These are phyloP conservation scores for Rhodeus uyekii DNA, from an alignment of 2,797 vertebrate genomes.

Conservation along the genomic window DNA sequence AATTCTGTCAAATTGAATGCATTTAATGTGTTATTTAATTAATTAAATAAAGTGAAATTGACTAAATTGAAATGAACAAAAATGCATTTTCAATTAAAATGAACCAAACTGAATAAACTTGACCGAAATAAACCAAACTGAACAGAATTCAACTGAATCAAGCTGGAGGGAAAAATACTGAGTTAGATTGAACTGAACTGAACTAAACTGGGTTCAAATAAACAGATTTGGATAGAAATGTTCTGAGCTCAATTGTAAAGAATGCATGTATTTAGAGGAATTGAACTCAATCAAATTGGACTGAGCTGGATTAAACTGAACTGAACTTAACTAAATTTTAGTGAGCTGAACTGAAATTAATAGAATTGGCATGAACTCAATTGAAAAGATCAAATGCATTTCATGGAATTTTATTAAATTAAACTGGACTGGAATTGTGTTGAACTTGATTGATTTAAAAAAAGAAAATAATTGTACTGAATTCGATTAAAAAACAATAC, in stretches of 20 bases:
- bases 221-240: not conserved
- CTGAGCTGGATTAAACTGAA: not conserved
- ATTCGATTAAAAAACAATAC: not conserved
- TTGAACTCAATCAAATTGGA: not conserved
- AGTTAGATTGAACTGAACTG: not conserved
- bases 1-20: accelerated
- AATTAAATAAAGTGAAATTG: too few species aligned
- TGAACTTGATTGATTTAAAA: too few species aligned
- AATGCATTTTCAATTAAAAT: too few species aligned
- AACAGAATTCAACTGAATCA: not conserved
- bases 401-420: not conserved
- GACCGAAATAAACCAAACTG: too few species aligned
- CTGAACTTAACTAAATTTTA: not conserved
- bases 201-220: too few species aligned
- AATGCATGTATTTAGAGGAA: too few species aligned
- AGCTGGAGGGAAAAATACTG: not conserved
- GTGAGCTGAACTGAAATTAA: not conserved
- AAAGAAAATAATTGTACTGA: too few species aligned
- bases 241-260: not conserved
- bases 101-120: too few species aligned
- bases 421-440: too few species aligned
- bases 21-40: not conserved
- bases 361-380: not conserved
- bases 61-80: too few species aligned
- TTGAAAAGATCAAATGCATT: not conserved